Evolutionary conservation across 2,113 vertebrate genomes (phyloP).

Genomic region (Trematomus loennbergii): DNA sequence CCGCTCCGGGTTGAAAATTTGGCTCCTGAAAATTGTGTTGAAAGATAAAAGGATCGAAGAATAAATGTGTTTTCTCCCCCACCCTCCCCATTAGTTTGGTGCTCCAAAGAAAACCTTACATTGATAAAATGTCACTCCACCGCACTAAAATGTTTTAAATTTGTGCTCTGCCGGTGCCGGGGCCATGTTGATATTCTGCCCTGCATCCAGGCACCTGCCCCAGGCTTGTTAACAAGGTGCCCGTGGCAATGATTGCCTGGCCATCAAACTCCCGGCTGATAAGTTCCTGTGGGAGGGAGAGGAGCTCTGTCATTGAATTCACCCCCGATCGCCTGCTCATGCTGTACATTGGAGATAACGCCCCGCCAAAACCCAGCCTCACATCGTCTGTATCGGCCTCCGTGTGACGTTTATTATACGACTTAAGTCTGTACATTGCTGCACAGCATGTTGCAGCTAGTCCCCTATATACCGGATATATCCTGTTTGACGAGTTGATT

Average conservation of each 20-base stretch:
- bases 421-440: background rate
- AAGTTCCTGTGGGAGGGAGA: conserved; percentile 71
- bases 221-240: conserved; percentile 78
- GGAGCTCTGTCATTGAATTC: conserved; percentile 71
- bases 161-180: conserved; percentile 32
- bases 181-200: conserved; percentile 63
- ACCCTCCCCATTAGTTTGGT: background rate
- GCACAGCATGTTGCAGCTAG: conserved; percentile 3
- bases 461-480: conserved; percentile 1
- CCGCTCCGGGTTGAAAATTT: conserved; percentile 13
- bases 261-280: conserved; percentile 78
- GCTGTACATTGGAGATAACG: conserved; percentile 72
- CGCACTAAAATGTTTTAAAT: conserved; percentile 39
- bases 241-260: conserved; percentile 76
- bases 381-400: conserved; percentile 28
- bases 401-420: conserved; percentile 14
- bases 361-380: conserved; percentile 34
- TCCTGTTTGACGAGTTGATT: conserved; percentile 52
- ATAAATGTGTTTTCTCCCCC: background rate
- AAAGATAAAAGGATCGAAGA: conserved; percentile 29
- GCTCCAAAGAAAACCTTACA: conserved; percentile 37
- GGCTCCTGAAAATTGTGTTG: conserved; percentile 5
- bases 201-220: conserved; percentile 70
- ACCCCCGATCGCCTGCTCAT: conserved; percentile 60
- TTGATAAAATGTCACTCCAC: conserved; percentile 34